Base-by-base conservation (phyloP, 53 echinoderm and acorn worm species). In the Holothuria leucospilota region DNA sequence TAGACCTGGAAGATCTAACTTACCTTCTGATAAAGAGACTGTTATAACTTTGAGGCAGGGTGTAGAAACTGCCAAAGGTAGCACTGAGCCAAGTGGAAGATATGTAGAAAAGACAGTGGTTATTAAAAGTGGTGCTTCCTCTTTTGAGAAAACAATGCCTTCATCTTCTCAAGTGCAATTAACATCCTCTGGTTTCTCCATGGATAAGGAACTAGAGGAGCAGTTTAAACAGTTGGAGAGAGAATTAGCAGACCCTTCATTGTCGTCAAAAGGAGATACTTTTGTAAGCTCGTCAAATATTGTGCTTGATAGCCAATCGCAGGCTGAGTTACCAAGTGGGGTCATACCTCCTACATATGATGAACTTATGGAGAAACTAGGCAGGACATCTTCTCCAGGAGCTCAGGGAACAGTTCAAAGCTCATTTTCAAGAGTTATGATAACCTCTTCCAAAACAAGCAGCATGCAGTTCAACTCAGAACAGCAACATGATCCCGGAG, bases 91-190 rank as follows among this genome's bases (percentile, higher is more conserved):
- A 56, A 56, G 56, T 56, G 18, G 18, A 18, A 9, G 56, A 56
- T 56, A 56, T 56, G 18, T 56, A 56, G 56, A 56, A 56, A 56
- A 56, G 56, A 56, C 56, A 56, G 16, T 56, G 56, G 56, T 56
- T 15, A 16, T 56, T 56, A 56, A 56, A 56, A 56, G 56, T 56
- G 56, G 56, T 56, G 56, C 56, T 56, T 12, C 56, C 18, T 56
- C 56, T 56, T 18, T 16, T 18, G 80, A 80, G 52, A 61, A 29
- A 61, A 38, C 60, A 14, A 53, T 60, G 80, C 80, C 80, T 61
- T 61, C 80, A 59, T 59, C 59, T 27, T 80, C 28, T 80, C 80
- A 80, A 80, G 80, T 80, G 80, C 80, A 80, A 80, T 80, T 80
- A 80, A 38, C 52, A 61, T 30, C 80, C 28, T 27, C 59, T 5